Conservation (phyloP, 2,888 invertebrate species). For the Adelphocoris suturalis region DNA sequence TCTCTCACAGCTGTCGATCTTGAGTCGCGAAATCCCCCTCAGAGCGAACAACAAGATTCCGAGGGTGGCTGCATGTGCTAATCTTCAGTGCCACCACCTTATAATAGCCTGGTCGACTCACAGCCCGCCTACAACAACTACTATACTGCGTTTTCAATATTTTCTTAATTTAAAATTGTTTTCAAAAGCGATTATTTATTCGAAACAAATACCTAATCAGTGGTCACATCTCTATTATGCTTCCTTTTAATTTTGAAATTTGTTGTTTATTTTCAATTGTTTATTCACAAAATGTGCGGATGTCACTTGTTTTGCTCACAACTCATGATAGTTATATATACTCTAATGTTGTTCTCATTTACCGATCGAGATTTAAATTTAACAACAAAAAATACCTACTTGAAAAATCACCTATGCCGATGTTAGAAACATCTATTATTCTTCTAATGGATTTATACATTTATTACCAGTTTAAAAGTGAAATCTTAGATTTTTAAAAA, state of each 20-base stretch:
- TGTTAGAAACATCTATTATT: slow-evolving; percentile 49
- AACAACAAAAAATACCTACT: slow-evolving; percentile 48
- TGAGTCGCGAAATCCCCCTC: slow-evolving; percentile 89
- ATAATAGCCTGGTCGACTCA: slow-evolving; percentile 64
- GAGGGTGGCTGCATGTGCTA: slow-evolving; percentile 92
- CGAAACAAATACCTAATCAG: slow-evolving; percentile 12
- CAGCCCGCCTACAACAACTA: slow-evolving; percentile 56
- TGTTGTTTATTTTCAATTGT: slow-evolving; percentile 7
- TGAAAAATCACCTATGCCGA: slow-evolving; percentile 41
- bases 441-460: slow-evolving; percentile 61
- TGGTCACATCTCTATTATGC: slow-evolving; percentile 30
- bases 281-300: slow-evolving; percentile 51
- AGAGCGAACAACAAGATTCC: slow-evolving; percentile 88
- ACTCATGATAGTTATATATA: slow-evolving; percentile 43
- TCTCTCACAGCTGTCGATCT: slow-evolving; percentile 85
- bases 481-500: slow-evolving; percentile 51
- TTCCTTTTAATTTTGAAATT: slow-evolving; percentile 24
- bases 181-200: slow-evolving; percentile 18
- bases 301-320: slow-evolving; percentile 68
- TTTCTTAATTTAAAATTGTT: slow-evolving; percentile 28
- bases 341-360: slow-evolving; percentile 43
- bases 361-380: not conserved
- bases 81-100: slow-evolving; percentile 54
- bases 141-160: slow-evolving; percentile 45
- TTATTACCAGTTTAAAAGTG: slow-evolving; percentile 44